Base-by-base conservation (phyloP, 2,888 invertebrate genomes). In the Megastigmus dorsalis region DNA sequence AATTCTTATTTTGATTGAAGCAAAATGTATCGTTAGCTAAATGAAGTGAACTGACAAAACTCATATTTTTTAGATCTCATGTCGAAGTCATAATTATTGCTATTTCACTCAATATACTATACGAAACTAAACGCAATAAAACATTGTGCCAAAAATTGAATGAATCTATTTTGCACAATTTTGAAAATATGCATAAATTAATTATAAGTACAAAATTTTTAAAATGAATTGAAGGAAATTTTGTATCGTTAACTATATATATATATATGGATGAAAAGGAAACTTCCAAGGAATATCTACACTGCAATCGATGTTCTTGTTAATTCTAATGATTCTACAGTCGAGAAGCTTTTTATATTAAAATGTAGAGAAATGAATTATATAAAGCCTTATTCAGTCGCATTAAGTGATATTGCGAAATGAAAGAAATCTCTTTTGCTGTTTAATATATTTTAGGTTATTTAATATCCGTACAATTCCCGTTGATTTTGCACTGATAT, bases 141-240 rank as follows among this genome's bases (percentile, higher is more conserved):
- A n/a, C 7, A 33, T 43, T 43, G 33, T 52, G 43, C 62, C 18
- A 62, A 62, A 62, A 50, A 5, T n/a, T 18, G 4, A 55, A 23
- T 1, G 15, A 41, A 59, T 13, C 5, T 68, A 26, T 3, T 36
- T 36, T 6, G 33, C 48, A 50, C 30, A 60, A 59, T 30, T 13
- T 20, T 69, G 3, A 52, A 3, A 6, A 33, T 28, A 52, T 10
- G 30, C n/a, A 30, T 63, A 36, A 50, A 4, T 23, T 50, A 60
- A 52, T 69, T 52, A 38, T 60, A 69, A 41, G 60, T 52, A 43
- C 18, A 23, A 62, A 62, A 41, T 60, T 54, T 62, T 2, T 13
- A 30, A 48, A 50, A 3, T 13, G n/a, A 28, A 3, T 28, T 15
- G 15, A 68, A 30, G 7, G 30, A 28, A 38, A 38, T 59, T 38